These are phyloP conservation scores for Ictidomys tridecemlineatus DNA, from an alignment of 2,113 vertebrate species.

Conservation along the genomic window DNA sequence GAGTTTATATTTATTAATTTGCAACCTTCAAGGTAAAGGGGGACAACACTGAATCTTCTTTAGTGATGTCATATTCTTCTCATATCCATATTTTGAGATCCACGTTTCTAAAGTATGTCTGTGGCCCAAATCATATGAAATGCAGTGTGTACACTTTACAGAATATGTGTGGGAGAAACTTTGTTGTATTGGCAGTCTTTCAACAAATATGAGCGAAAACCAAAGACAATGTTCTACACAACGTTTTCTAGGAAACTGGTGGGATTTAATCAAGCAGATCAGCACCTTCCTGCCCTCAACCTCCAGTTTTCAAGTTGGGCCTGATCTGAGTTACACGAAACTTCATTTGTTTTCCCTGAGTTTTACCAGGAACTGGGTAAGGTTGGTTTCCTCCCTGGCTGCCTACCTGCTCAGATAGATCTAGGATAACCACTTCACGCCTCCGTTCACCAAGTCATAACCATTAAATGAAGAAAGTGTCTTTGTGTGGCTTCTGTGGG, in stretches of 20 bases:
- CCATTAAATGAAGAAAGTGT: background rate
- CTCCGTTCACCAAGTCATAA: background rate
- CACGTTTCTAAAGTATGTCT: background rate
- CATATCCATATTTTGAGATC: background rate
- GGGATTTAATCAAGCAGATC: background rate
- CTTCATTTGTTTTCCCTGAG: background rate
- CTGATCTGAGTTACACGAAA: background rate
- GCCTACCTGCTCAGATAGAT: background rate
- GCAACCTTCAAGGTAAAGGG: background rate
- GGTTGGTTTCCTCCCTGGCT: accelerated
- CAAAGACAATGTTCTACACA: background rate
- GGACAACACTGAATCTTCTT: background rate
- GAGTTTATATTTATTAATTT: background rate
- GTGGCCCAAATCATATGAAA: background rate
- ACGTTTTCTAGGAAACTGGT: background rate
- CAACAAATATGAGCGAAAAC: background rate
- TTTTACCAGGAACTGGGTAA: background rate
- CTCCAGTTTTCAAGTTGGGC: background rate
- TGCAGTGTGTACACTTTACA: background rate
- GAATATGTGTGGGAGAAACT: accelerated
- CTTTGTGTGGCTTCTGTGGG: background rate
- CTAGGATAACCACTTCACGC: background rate
- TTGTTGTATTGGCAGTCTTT: background rate
- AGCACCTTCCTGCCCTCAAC: background rate
- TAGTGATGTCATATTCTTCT: background rate